Evolutionary conservation across 2,888 invertebrate species (phyloP).

Genomic region (Tortricodes alternella): DNA sequence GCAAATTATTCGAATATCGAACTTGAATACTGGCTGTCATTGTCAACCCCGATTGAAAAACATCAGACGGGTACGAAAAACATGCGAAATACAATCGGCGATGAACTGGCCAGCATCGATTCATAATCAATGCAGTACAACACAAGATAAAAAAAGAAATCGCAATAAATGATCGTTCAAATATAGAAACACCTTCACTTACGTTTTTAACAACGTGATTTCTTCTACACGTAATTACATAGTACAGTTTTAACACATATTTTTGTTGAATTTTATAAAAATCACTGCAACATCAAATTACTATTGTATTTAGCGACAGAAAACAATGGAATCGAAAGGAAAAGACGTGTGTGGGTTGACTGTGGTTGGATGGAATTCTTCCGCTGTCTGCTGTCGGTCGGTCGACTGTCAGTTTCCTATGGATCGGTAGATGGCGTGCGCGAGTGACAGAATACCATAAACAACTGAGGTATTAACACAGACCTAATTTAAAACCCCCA

Average conservation of each 20-base stretch:
- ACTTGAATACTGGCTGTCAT: slow-evolving; percentile 21
- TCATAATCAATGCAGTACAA: slow-evolving; percentile 33
- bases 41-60: slow-evolving; percentile 21
- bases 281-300: slow-evolving; percentile 52
- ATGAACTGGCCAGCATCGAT: slow-evolving; percentile 24
- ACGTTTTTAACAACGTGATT: slow-evolving; percentile 52
- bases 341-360: slow-evolving; percentile 65
- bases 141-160: slow-evolving; percentile 53
- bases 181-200: slow-evolving; percentile 55
- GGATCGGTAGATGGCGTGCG: slow-evolving; percentile 68
- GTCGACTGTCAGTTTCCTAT: slow-evolving; percentile 26
- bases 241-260: slow-evolving; percentile 51
- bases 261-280: slow-evolving; percentile 50
- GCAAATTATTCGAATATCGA: slow-evolving; percentile 16
- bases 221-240: slow-evolving; percentile 51
- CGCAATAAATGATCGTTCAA: slow-evolving; percentile 48
- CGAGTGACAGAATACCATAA: slow-evolving; percentile 49
- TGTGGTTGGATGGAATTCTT: slow-evolving; percentile 53
- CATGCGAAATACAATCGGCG: slow-evolving; percentile 12
- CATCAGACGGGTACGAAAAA: slow-evolving; percentile 12
- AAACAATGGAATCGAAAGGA: slow-evolving; percentile 66
- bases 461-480: slow-evolving; percentile 50
- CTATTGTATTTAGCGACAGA: slow-evolving; percentile 67
- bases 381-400: slow-evolving; percentile 35
- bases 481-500: slow-evolving; percentile 45